Percentiles rank a stretch among this genome's conserved stretches.
phyloP scores from a whole-genome alignment of 1,140 invertebrate species.

The Liolophura sinensis region DNA sequence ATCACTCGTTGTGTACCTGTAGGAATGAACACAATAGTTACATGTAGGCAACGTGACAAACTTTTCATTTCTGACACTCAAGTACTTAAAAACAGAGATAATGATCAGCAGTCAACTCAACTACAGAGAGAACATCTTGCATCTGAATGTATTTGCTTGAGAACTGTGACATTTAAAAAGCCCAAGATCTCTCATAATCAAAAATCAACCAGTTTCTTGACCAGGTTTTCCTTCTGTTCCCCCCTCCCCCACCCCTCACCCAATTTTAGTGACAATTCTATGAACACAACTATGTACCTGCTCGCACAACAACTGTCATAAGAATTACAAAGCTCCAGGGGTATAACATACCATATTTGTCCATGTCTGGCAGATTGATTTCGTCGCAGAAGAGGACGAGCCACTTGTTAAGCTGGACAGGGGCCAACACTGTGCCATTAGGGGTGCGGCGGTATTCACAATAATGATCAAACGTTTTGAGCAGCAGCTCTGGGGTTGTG shows the following conservation, averaged over 20 bases:
- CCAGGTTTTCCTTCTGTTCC: too few species aligned
- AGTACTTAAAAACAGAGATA: conserved; percentile 1
- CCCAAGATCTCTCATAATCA: too few species aligned
- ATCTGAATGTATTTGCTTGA: not conserved
- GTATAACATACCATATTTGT: conserved; percentile 66
- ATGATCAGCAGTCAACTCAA: not conserved
- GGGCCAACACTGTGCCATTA: conserved; percentile 93
- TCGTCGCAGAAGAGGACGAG: conserved; percentile 99
- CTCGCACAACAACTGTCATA: not conserved
- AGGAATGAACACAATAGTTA: conserved; percentile 8
- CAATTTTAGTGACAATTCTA: too few species aligned
- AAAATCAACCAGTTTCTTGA: too few species aligned
- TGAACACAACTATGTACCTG: too few species aligned
- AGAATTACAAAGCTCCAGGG: not conserved
- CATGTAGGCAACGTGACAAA: not conserved
- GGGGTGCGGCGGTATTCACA: conserved; percentile 97
- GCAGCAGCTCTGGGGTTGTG: conserved; percentile 94
- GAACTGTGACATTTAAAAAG: not conserved
- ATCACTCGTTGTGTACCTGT: conserved; percentile 92
- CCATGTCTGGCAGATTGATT: conserved; percentile 99
- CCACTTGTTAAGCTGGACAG: conserved; percentile 96
- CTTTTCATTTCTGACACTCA: not conserved
- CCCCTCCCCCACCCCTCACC: too few species aligned
- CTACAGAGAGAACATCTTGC: too few species aligned
- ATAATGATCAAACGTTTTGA: conserved; percentile 99